Percentiles rank a stretch among this genome's conserved stretches.
Conservation (phyloP, 23 tunicate genomes). For the Styela plicata region DNA sequence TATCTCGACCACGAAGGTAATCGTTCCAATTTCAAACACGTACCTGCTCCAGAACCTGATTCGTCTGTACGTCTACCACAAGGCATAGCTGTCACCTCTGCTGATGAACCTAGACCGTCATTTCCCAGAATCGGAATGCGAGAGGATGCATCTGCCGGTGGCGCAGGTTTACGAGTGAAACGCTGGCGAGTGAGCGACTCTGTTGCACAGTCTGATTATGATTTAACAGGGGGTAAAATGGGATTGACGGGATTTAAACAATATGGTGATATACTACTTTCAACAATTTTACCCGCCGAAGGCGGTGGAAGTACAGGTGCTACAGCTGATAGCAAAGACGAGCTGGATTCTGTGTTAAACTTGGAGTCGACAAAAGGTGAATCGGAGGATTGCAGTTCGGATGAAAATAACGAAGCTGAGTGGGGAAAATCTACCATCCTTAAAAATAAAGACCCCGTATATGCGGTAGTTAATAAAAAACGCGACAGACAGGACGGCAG, state of each 20-base stretch:
- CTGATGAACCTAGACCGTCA: neutral
- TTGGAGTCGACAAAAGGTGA: no score
- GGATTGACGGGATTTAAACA: slow-evolving; percentile 23
- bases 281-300: no score
- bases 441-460: no score
- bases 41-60: slow-evolving; percentile 11
- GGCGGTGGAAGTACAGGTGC: no score
- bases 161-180: slow-evolving; percentile 12
- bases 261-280: neutral
- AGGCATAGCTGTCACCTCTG: slow-evolving; percentile 12
- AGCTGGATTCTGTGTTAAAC: no score
- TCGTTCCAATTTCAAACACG: neutral
- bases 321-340: no score
- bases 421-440: no score
- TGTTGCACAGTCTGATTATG: slow-evolving; percentile 27
- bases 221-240: slow-evolving; percentile 15
- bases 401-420: no score
- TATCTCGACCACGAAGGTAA: slow-evolving; percentile 31
- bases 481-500: no score
- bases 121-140: slow-evolving; percentile 13
- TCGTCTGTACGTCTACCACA: neutral
- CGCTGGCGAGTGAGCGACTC: slow-evolving; percentile 18
- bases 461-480: no score
- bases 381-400: no score
- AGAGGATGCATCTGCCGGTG: slow-evolving; percentile 6